Base-by-base conservation (phyloP, 2,888 invertebrate genomes). In the Epistrophe eligans region DNA sequence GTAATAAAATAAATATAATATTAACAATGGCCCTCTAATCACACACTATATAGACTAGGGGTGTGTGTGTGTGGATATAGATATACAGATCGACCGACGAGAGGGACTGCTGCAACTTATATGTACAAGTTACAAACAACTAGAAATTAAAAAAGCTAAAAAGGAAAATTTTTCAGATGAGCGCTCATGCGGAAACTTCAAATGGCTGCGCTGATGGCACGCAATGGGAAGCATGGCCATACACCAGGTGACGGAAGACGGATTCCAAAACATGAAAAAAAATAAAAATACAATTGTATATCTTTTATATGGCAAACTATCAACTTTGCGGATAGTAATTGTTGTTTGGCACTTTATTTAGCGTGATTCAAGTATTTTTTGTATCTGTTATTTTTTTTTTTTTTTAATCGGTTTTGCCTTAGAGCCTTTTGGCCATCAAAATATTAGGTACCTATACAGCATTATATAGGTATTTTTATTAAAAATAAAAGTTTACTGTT, bases 141-240 rank as follows among this genome's bases (percentile, higher is more conserved):
- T 87, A 89, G 88, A 90, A 91, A 89, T 88, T 88, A 76, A 67
- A 64, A 79, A 88, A 91, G 90, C 88, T 90, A 89, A 90, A 91
- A 90, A 90, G 89, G 88, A 90, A 91, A 76, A 72, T 89, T 91
- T 92, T 93, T 93, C 93, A 93, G 93, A 91, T 93, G 93, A 93
- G 92, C 92, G 91, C 83, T 92, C 93, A 93, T 91, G 93, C 91
- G 92, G 92, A 92, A 93, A 93, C 90, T 91, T 89, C 90, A 90
- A 92, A 90, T 91, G 90, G 90, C 90, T 90, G 90, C 90, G 84
- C 70, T 70, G 77, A 81, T 77, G 89, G 87, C 90, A 90, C 90
- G 90, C 89, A 89, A 90, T 89, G 89, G 88, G 89, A 89, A 90
- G 85, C 83, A 88, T 81, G 24, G 45, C 66, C 32, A 38, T 40